These are phyloP conservation scores for Epinotia brunnichana DNA, from an alignment of 2,888 invertebrate genomes.

Conservation along the genomic window DNA sequence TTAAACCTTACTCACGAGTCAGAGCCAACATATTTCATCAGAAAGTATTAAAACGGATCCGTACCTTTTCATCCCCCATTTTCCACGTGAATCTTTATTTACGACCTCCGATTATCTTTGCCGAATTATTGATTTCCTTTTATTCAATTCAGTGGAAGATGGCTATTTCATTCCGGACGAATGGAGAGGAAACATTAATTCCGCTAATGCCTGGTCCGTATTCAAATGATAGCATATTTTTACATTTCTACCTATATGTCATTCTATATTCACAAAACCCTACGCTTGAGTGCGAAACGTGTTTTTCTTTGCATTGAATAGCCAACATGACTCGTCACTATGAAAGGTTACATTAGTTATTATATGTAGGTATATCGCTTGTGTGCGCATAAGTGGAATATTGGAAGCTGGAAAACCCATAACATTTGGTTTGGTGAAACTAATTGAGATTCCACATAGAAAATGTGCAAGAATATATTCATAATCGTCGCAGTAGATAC, in stretches of 20 bases:
- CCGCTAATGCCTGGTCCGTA: slow-evolving; percentile 61
- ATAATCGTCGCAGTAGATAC: neutral
- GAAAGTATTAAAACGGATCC: neutral
- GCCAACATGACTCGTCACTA: neutral
- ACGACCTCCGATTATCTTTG: slow-evolving; percentile 48
- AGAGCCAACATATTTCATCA: neutral
- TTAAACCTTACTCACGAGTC: too few relatives aligned
- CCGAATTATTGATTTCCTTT: slow-evolving; percentile 53
- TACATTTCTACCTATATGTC: slow-evolving; percentile 23
- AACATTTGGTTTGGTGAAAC: neutral
- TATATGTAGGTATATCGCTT: neutral
- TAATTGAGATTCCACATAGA: neutral
- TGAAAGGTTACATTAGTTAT: neutral
- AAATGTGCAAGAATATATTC: neutral
- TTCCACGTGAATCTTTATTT: slow-evolving; percentile 31
- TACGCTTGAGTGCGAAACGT: neutral
- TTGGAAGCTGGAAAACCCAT: neutral
- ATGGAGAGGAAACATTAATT: slow-evolving; percentile 66
- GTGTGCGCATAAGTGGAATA: neutral
- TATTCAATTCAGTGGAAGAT: slow-evolving; percentile 55
- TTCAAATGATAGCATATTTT: slow-evolving; percentile 52
- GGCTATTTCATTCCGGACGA: slow-evolving; percentile 57
- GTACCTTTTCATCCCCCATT: slow-evolving; percentile 15
- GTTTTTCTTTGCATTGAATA: slow-evolving; percentile 22
- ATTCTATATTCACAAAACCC: slow-evolving; percentile 5